These are phyloP conservation scores for Uria lomvia DNA, from an alignment of 2,113 vertebrate species.

Conservation along the genomic window DNA sequence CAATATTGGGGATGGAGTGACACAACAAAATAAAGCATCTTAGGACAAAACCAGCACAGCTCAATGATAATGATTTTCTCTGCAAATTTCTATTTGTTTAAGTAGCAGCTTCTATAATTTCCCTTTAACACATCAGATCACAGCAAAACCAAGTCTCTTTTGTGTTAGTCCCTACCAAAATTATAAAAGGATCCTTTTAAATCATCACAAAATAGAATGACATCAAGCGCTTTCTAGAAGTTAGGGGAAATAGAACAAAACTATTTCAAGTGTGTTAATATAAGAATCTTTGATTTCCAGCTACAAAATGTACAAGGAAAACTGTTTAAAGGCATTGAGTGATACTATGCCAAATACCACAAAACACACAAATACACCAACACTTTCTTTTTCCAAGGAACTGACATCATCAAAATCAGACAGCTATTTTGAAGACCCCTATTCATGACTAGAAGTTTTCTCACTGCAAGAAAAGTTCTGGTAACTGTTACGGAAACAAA, in stretches of 20 bases:
- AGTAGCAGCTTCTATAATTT: not conserved
- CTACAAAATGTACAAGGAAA: not conserved
- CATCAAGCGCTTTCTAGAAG: not conserved
- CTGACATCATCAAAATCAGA: not conserved
- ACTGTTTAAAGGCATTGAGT: not conserved
- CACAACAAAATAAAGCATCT: not conserved
- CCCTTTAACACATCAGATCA: not conserved
- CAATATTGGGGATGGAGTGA: not conserved
- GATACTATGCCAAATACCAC: not conserved
- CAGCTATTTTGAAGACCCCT: not conserved
- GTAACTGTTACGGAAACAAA: not conserved
- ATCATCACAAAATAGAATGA: not conserved
- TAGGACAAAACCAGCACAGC: not conserved
- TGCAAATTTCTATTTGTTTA: not conserved
- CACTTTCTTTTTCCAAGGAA: not conserved
- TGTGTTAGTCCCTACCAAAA: not conserved
- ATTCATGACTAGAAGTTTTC: not conserved
- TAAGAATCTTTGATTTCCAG: slow-evolving; percentile 5
- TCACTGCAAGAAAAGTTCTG: not conserved
- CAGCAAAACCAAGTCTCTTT: not conserved
- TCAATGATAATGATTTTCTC: not conserved
- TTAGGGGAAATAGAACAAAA: not conserved
- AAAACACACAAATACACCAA: not conserved
- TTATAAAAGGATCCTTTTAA: not conserved
- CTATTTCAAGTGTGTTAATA: not conserved